Percentiles rank a stretch among this genome's conserved stretches.
Conservation (phyloP, 2,797 vertebrate genomes). For the Myiothlypis coronata region DNA sequence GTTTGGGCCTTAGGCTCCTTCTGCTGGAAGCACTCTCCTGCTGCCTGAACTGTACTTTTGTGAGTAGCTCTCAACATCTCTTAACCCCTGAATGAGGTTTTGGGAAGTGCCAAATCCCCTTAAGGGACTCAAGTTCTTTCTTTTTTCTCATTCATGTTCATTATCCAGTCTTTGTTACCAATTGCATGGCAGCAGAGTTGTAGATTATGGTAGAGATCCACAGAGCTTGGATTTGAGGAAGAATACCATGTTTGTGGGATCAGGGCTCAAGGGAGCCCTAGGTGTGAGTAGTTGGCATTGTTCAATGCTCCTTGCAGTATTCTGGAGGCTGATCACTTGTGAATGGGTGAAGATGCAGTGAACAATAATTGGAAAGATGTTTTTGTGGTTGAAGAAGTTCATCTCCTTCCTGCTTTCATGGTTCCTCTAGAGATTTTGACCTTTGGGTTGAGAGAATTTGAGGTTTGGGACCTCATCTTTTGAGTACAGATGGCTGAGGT, state of each 20-base stretch:
- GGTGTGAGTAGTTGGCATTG: neutral
- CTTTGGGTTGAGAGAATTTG: neutral
- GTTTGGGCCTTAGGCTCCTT: neutral
- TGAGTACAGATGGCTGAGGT: neutral
- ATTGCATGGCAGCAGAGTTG: neutral
- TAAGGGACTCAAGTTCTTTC: neutral
- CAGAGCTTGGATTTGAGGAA: neutral
- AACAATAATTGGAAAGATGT: neutral
- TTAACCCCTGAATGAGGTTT: neutral
- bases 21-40: neutral
- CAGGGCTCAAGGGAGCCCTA: neutral
- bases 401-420: neutral
- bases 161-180: neutral
- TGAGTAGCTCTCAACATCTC: neutral
- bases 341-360: neutral
- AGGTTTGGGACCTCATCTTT: neutral
- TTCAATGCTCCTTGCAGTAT: neutral
- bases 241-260: accelerated
- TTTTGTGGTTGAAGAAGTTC: neutral
- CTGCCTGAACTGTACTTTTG: neutral
- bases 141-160: neutral
- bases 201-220: neutral
- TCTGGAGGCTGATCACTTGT: neutral
- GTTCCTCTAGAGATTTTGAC: neutral
- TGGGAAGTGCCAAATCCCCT: neutral